phyloP scores from a whole-genome alignment of 2,888 invertebrate genomes.

The Caenorhabditis sp. region DNA sequence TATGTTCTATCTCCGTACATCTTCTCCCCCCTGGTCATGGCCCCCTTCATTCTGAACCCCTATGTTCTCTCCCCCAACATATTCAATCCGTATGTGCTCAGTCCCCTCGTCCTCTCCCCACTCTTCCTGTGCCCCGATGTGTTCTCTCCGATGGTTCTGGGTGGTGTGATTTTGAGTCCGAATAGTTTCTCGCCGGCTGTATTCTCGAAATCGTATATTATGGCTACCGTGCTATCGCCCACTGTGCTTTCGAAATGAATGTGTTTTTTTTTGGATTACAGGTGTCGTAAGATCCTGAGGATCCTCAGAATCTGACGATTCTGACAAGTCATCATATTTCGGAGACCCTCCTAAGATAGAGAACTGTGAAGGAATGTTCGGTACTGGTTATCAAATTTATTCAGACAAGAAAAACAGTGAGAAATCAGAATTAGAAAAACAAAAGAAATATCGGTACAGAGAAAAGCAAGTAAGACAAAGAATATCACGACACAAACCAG shows the following conservation, averaged over 20 bases:
- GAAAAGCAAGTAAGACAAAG: too few relatives aligned
- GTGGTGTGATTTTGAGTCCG: constrained; percentile 78
- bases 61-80: constrained; percentile 69
- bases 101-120: constrained; percentile 72
- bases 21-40: constrained; percentile 72
- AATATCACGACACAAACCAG: too few relatives aligned
- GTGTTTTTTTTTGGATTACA: constrained; percentile 4
- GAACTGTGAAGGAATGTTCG: too few relatives aligned
- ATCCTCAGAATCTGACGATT: too few relatives aligned
- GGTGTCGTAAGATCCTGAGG: too few relatives aligned
- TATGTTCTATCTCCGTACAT: constrained; percentile 71
- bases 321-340: too few relatives aligned
- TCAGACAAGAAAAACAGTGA: too few relatives aligned
- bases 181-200: constrained; percentile 77
- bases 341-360: too few relatives aligned
- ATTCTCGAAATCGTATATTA: constrained; percentile 74
- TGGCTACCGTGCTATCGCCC: constrained; percentile 78
- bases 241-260: constrained; percentile 67
- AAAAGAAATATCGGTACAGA: too few relatives aligned
- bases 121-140: constrained; percentile 66
- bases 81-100: constrained; percentile 78
- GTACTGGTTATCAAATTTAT: too few relatives aligned
- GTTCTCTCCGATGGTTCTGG: constrained; percentile 70
- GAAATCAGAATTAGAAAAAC: too few relatives aligned
- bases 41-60: constrained; percentile 75